Conservation (phyloP, 2,888 invertebrate genomes). For the Ypsolopha scabrella region DNA sequence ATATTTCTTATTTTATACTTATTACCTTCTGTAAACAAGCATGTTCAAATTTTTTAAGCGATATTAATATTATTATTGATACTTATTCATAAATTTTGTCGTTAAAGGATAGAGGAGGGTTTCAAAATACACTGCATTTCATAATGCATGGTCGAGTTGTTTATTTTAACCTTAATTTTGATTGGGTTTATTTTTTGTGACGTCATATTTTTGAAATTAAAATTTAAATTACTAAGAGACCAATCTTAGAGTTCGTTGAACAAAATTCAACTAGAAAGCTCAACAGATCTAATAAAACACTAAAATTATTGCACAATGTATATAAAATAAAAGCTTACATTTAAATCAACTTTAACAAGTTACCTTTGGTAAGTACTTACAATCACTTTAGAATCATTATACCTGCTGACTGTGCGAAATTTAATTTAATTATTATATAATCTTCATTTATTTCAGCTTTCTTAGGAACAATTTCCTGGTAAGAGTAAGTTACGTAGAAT, state of each 20-base stretch:
- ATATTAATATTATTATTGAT: no score
- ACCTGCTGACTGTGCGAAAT: no score
- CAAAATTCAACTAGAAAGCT: not conserved
- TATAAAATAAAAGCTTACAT: constrained; percentile 30
- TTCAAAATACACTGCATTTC: not conserved
- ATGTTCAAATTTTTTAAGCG: no score
- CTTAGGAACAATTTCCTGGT: constrained; percentile 8
- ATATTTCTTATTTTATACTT: no score
- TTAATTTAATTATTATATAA: constrained; percentile 10
- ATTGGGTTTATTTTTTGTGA: no score
- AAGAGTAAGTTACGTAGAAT: no score
- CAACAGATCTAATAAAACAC: not conserved
- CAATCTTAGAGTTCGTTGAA: not conserved
- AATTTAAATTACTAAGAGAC: not conserved
- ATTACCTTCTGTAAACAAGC: no score
- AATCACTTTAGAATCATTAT: constrained; percentile 12
- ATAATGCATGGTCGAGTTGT: not conserved
- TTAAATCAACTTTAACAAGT: constrained; percentile 18
- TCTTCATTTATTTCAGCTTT: not conserved
- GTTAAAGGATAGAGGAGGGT: not conserved
- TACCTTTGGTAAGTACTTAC: constrained; percentile 53
- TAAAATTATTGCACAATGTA: constrained; percentile 32
- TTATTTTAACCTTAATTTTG: no score
- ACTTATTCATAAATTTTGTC: not conserved
- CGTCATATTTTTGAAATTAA: no score